Evolutionary conservation across 2,797 vertebrate genomes (phyloP).

Genomic region (Phylloscopus collybita): DNA sequence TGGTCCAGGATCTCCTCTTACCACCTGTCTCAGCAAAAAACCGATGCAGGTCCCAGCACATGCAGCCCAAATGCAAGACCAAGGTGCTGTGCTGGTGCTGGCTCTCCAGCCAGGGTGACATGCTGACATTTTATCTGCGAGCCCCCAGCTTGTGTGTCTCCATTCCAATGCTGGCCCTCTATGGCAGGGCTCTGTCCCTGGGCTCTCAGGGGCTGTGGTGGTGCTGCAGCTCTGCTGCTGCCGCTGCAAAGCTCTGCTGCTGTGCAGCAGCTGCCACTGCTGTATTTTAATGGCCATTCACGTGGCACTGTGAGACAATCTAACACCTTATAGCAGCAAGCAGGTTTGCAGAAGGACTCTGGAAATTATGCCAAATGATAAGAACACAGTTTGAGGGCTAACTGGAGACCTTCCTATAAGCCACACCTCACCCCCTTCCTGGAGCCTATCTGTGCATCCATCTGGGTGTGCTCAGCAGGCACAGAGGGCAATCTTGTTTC

Average conservation of each 20-base stretch:
- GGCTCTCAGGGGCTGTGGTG: not conserved
- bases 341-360: not conserved
- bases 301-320: not conserved
- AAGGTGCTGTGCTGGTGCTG: not conserved
- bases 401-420: not conserved
- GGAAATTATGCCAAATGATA: not conserved
- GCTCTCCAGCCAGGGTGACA: accelerated
- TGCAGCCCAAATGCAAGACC: not conserved
- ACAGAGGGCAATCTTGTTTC: not conserved
- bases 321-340: not conserved
- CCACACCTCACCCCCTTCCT: not conserved
- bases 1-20: not conserved
- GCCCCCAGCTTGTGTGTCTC: not conserved
- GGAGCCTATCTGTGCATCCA: not conserved
- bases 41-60: accelerated
- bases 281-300: not conserved
- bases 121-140: not conserved
- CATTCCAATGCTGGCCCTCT: not conserved
- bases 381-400: not conserved
- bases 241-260: not conserved
- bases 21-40: not conserved
- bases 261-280: accelerated
- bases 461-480: not conserved
- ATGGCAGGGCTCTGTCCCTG: accelerated
- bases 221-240: not conserved